These are phyloP conservation scores for Pachyrhynchus sulphureomaculatus DNA, from an alignment of 1,140 invertebrate species.

Conservation along the genomic window DNA sequence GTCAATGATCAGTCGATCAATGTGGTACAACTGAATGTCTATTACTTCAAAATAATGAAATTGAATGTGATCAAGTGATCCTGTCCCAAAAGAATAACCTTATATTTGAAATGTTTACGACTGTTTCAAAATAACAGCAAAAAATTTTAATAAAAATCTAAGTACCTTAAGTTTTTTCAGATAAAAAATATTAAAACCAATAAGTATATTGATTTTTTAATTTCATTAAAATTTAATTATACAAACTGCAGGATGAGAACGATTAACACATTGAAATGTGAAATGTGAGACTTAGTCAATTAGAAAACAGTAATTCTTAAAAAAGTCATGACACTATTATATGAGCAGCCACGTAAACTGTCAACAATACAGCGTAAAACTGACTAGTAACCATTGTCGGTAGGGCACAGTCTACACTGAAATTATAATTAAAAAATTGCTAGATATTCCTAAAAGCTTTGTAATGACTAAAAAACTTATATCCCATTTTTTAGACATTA, in stretches of 20 bases:
- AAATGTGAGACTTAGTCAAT: conserved; percentile 9
- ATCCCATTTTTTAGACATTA: background rate
- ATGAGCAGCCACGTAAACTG: conserved; percentile 38
- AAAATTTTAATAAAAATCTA: too few relatives aligned
- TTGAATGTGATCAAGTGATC: too few relatives aligned
- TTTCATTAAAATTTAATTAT: conserved; percentile 22
- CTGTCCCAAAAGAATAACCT: too few relatives aligned
- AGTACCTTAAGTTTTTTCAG: too few relatives aligned
- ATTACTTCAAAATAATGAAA: too few relatives aligned
- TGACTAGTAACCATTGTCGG: conserved; percentile 46
- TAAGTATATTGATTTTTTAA: too few relatives aligned
- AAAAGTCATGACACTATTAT: conserved; percentile 4
- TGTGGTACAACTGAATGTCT: too few relatives aligned
- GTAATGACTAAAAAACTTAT: conserved; percentile 4
- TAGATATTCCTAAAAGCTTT: background rate
- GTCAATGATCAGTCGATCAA: too few relatives aligned
- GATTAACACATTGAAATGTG: conserved; percentile 7
- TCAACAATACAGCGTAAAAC: conserved; percentile 45
- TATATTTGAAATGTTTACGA: too few relatives aligned
- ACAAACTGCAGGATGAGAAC: conserved; percentile 19
- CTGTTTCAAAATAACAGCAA: too few relatives aligned
- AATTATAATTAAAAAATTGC: conserved; percentile 28
- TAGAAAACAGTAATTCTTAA: background rate
- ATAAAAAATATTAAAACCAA: too few relatives aligned
- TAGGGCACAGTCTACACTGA: conserved; percentile 40